A percentile compares a stretch with the other conserved stretches of the same genome.
Evolutionary conservation across 2,888 invertebrate genomes (phyloP).

Genomic region (Eristalinus aeneus): DNA sequence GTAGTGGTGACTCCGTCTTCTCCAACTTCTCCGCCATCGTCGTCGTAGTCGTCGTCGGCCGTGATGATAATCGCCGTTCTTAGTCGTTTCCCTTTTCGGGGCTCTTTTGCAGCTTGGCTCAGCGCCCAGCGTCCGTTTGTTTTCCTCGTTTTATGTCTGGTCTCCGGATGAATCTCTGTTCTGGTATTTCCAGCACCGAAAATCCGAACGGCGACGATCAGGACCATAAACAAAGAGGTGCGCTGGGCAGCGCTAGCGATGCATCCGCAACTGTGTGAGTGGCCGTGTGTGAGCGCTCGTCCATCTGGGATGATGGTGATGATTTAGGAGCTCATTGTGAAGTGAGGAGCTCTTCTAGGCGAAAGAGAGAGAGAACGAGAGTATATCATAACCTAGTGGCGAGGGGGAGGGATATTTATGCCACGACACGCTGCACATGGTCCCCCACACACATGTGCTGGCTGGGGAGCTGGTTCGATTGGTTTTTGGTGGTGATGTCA

Average conservation of each 20-base stretch:
- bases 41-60: neutral
- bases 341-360: conserved; percentile 63
- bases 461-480: conserved; percentile 7
- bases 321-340: conserved; percentile 69
- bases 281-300: conserved; percentile 3
- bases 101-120: conserved; percentile 34
- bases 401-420: conserved; percentile 54
- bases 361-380: too few species aligned
- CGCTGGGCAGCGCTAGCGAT: conserved; percentile 14
- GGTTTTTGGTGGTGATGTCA: conserved; percentile 52
- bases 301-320: conserved; percentile 55
- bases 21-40: neutral
- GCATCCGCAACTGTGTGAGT: neutral
- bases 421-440: conserved; percentile 53
- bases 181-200: conserved; percentile 67
- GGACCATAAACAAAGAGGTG: conserved; percentile 56
- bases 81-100: conserved; percentile 34
- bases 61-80: conserved; percentile 60
- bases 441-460: conserved; percentile 52
- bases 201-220: conserved; percentile 32
- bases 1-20: neutral
- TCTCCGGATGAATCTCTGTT: conserved; percentile 57
- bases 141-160: neutral
- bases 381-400: conserved; percentile 62
- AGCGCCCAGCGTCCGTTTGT: conserved; percentile 14